Evolutionary conservation across 2,113 vertebrate species (phyloP).

Genomic region (Neotoma lepida): DNA sequence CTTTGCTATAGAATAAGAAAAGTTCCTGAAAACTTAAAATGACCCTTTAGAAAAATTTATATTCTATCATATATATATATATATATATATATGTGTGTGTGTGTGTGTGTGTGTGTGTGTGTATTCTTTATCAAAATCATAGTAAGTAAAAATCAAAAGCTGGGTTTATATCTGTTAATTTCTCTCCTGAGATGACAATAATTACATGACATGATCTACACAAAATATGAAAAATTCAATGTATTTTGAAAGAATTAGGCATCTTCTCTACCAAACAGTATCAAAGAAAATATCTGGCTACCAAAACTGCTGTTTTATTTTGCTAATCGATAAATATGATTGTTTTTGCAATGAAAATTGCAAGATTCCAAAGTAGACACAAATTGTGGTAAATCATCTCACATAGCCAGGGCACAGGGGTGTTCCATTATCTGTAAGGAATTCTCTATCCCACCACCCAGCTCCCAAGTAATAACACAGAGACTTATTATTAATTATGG

Average conservation of each 20-base stretch:
- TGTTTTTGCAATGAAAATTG: background rate
- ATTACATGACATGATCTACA: background rate
- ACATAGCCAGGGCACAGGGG: fast-evolving
- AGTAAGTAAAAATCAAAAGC: background rate
- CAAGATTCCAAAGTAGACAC: background rate
- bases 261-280: background rate
- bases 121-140: background rate
- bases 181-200: background rate
- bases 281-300: background rate
- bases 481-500: no score
- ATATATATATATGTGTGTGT: background rate
- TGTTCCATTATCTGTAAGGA: no score
- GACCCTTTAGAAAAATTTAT: background rate
- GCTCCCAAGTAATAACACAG: no score
- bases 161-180: background rate
- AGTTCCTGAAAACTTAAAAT: background rate
- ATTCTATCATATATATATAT: no score
- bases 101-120: no score
- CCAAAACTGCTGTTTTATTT: background rate
- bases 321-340: background rate
- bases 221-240: background rate
- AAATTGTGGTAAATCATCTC: background rate
- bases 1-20: background rate
- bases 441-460: no score
- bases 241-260: background rate